These are phyloP conservation scores for Chrysemys picta DNA, from an alignment of 2,113 vertebrate species.

Conservation along the genomic window DNA sequence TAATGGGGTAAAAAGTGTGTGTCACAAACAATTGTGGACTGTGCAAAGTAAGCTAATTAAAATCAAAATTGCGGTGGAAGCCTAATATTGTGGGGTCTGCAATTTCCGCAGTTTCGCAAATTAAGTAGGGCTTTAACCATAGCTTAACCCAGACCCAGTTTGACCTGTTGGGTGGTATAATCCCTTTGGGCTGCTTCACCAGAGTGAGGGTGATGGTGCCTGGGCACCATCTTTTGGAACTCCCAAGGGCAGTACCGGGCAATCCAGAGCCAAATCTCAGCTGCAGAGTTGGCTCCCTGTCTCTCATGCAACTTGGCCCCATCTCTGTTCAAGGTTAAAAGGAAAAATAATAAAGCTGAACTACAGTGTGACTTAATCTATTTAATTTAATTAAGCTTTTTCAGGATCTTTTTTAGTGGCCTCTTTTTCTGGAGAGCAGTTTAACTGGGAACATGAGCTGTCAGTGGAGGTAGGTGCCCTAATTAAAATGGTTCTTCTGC, in stretches of 20 bases:
- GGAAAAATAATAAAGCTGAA: neutral
- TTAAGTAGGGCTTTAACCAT: neutral
- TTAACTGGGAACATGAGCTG: slow-evolving; percentile 9
- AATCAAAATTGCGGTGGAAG: neutral
- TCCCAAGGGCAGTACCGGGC: accelerated
- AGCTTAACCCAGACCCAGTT: neutral
- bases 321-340: neutral
- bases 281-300: neutral
- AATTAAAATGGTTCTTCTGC: neutral
- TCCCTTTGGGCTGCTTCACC: neutral
- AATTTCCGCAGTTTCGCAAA: neutral
- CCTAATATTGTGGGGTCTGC: neutral
- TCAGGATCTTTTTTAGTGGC: neutral
- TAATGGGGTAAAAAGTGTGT: neutral
- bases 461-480: neutral
- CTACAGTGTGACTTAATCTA: neutral
- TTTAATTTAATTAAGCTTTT: neutral
- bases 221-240: accelerated
- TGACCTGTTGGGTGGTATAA: neutral
- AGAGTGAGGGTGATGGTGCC: accelerated
- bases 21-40: neutral
- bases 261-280: accelerated
- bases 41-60: too few species aligned
- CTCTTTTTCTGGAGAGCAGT: neutral
- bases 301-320: accelerated